phyloP scores from a whole-genome alignment of 2,113 vertebrate genomes.

The Dascyllus trimaculatus region DNA sequence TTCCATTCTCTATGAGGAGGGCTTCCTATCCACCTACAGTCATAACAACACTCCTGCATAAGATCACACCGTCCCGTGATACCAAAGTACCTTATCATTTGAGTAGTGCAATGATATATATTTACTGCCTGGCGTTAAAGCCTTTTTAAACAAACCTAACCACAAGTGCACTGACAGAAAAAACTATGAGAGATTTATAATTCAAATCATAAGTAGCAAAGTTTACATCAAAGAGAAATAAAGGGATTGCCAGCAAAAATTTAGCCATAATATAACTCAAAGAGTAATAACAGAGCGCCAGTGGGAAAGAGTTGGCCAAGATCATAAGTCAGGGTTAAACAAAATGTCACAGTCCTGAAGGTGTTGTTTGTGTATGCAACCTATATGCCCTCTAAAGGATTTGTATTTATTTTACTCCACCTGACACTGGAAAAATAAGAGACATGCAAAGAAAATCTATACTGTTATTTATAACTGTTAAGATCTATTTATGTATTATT shows the following conservation, averaged over 20 bases:
- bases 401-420: constrained; percentile 46
- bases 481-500: constrained; percentile 62
- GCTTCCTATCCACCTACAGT: constrained; percentile 35
- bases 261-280: not conserved
- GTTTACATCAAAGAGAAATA: constrained; percentile 5
- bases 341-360: constrained; percentile 30
- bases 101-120: constrained; percentile 4
- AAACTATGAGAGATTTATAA: not conserved
- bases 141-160: constrained; percentile 45
- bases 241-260: not conserved
- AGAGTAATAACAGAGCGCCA: constrained; percentile 47
- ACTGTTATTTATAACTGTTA: constrained; percentile 46
- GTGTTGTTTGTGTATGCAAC: constrained; percentile 25
- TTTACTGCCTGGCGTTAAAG: constrained; percentile 34
- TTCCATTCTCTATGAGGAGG: constrained; percentile 72
- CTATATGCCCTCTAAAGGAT: constrained; percentile 19
- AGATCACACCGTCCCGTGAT: constrained; percentile 44
- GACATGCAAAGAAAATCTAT: not conserved
- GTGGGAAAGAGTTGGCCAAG: constrained; percentile 22
- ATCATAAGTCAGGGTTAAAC: constrained; percentile 19
- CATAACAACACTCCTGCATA: constrained; percentile 24
- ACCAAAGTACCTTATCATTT: constrained; percentile 52
- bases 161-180: constrained; percentile 66
- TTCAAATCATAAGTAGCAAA: not conserved
- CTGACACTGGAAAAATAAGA: not conserved